phyloP scores from a whole-genome alignment of 2,797 vertebrate species.

The Cetoscarus ocellatus region DNA sequence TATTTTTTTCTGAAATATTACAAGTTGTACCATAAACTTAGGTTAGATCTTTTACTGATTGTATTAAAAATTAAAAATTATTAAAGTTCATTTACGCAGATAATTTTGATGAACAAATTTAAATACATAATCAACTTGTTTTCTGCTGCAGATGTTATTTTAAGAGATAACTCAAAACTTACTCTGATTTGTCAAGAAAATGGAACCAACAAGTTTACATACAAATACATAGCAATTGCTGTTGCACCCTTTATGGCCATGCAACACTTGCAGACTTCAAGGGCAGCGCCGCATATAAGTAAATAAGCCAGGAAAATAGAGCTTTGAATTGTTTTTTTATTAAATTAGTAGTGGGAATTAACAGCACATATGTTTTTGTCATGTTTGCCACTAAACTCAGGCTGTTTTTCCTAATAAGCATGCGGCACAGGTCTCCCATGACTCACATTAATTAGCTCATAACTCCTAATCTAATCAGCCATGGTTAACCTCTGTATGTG shows the following conservation, averaged over 20 bases:
- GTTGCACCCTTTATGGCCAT: constrained; percentile 9
- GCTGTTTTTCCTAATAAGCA: constrained; percentile 55
- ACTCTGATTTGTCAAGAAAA: too few species aligned
- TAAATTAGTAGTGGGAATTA: constrained; percentile 47
- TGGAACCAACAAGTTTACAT: too few species aligned
- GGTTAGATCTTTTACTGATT: too few species aligned
- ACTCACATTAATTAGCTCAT: constrained; percentile 75
- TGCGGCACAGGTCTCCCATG: constrained; percentile 67
- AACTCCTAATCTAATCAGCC: constrained; percentile 77
- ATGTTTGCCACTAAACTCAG: constrained; percentile 30
- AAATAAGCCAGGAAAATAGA: constrained; percentile 29
- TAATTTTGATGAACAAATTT: too few species aligned
- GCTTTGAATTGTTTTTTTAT: constrained; percentile 29
- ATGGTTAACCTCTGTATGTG: constrained; percentile 54
- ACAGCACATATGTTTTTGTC: constrained; percentile 52
- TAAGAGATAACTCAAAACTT: too few species aligned
- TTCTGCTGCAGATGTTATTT: too few species aligned
- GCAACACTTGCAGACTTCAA: constrained; percentile 29
- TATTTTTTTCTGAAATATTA: too few species aligned
- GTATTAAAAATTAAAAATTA: too few species aligned
- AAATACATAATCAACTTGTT: too few species aligned
- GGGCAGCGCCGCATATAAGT: constrained; percentile 25
- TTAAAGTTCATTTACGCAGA: too few species aligned
- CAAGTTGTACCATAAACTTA: too few species aligned
- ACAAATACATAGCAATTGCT: too few species aligned